phyloP scores from a whole-genome alignment of 2,797 vertebrate species.

The Artibeus jamaicensis region DNA sequence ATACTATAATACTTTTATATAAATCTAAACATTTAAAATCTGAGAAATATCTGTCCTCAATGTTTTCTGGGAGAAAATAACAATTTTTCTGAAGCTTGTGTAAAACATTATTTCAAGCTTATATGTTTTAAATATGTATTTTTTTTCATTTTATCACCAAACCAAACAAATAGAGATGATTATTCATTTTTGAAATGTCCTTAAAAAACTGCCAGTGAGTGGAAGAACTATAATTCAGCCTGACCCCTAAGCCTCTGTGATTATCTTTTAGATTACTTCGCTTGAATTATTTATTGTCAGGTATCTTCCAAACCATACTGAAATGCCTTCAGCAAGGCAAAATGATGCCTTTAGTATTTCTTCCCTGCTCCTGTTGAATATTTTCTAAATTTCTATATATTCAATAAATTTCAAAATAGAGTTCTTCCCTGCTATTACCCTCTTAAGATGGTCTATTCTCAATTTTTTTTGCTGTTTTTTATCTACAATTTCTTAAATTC shows the following conservation, averaged over 20 bases:
- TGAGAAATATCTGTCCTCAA: neutral
- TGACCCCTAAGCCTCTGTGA: neutral
- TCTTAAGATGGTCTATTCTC: neutral
- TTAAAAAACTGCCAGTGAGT: neutral
- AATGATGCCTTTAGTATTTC: neutral
- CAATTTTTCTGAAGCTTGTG: neutral
- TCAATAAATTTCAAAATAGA: neutral
- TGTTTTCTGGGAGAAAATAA: neutral
- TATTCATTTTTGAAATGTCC: neutral
- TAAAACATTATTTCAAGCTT: neutral
- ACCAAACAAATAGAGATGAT: neutral
- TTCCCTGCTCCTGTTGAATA: neutral
- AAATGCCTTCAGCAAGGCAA: neutral
- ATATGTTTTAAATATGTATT: neutral
- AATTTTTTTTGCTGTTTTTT: neutral
- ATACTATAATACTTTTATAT: neutral
- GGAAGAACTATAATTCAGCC: neutral
- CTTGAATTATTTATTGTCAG: neutral
- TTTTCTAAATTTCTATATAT: neutral
- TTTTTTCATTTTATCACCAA: neutral
- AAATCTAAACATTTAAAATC: neutral
- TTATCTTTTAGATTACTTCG: neutral
- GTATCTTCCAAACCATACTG: neutral
- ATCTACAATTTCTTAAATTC: neutral
- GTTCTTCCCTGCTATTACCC: neutral